A percentile compares a stretch with the other conserved stretches of the same genome.
These are phyloP conservation scores for Athalia rosae DNA, from an alignment of 2,888 invertebrate species.

Conservation along the genomic window DNA sequence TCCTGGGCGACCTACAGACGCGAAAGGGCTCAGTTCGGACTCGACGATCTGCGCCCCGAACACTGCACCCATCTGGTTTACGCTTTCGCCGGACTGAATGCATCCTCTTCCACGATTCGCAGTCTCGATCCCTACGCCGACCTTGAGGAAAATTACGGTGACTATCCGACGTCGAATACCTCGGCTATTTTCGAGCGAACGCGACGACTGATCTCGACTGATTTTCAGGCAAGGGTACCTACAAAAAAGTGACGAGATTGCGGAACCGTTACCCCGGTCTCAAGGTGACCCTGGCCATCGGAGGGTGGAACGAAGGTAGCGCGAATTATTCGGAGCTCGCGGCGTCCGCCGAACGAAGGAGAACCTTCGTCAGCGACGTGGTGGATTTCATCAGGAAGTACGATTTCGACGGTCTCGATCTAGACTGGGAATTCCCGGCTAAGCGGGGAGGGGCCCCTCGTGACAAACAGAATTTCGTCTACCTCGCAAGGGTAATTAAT, in stretches of 20 bases:
- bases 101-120: slow-evolving; percentile 79
- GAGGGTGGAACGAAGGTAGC: slow-evolving; percentile 95
- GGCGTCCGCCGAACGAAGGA: slow-evolving; percentile 78
- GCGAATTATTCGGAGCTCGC: slow-evolving; percentile 83
- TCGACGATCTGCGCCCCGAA: slow-evolving; percentile 82
- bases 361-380: slow-evolving; percentile 82
- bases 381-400: slow-evolving; percentile 82
- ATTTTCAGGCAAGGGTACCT: slow-evolving; percentile 72
- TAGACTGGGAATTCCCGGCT: slow-evolving; percentile 91
- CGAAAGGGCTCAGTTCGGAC: slow-evolving; percentile 79
- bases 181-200: slow-evolving; percentile 3
- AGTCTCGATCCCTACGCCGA: slow-evolving; percentile 88
- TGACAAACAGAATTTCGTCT: slow-evolving; percentile 86
- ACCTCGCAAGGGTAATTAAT: slow-evolving; percentile 81
- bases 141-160: slow-evolving; percentile 84
- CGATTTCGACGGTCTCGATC: slow-evolving; percentile 85
- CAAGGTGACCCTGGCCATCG: slow-evolving; percentile 85
- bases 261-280: slow-evolving; percentile 83
- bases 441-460: slow-evolving; percentile 83
- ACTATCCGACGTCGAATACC: slow-evolving; percentile 56
- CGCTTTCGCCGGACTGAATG: slow-evolving; percentile 87
- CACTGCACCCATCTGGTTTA: slow-evolving; percentile 89
- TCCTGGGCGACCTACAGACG: slow-evolving; percentile 87
- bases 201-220: no score
- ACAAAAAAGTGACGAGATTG: slow-evolving; percentile 80